Conservation (phyloP, 2,113 vertebrate genomes). For the Myanophis thanlyinensis region DNA sequence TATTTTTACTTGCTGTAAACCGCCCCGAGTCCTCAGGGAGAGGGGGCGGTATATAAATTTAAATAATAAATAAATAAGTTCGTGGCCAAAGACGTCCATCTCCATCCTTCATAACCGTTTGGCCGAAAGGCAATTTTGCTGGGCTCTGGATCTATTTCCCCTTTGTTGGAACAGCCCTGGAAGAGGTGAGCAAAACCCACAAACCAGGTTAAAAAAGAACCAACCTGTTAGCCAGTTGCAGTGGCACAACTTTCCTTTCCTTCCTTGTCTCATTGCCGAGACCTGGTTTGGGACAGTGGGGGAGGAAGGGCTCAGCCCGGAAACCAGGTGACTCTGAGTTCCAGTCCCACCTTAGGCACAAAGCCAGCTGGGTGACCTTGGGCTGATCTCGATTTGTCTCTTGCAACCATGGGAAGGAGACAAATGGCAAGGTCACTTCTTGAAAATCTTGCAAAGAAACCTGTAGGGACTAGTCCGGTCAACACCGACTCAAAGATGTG, state of each 20-base stretch:
- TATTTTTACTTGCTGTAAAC: too few species aligned
- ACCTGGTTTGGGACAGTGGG: background rate
- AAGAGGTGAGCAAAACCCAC: background rate
- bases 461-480: background rate
- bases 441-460: background rate
- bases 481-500: background rate
- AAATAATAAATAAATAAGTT: background rate
- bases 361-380: background rate
- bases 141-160: background rate
- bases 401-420: background rate
- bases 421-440: background rate
- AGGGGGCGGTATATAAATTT: too few species aligned
- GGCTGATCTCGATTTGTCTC: background rate
- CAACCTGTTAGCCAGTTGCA: background rate
- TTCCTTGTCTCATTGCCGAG: background rate
- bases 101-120: conserved; percentile 9
- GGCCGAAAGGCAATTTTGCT: conserved; percentile 19
- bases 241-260: background rate
- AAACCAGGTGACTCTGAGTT: background rate
- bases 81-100: background rate
- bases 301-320: background rate
- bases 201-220: too few species aligned
- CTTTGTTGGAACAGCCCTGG: background rate
- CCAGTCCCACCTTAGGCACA: background rate
- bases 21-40: too few species aligned